Evolutionary conservation across 1,140 invertebrate species (phyloP).

Genomic region (Diachasma alloeum): DNA sequence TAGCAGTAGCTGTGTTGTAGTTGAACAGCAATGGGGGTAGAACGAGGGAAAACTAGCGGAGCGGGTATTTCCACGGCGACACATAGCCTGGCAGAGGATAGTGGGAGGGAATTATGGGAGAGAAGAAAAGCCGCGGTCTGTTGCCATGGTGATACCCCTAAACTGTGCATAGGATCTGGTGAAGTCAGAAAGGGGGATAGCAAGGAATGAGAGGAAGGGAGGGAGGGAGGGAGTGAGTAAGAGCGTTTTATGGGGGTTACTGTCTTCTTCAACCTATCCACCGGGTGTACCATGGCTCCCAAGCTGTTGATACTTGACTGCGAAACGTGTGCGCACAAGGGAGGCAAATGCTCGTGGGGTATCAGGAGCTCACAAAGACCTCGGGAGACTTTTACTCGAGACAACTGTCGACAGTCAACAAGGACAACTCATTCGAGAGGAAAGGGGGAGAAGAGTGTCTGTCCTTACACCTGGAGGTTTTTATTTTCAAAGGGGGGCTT

Average conservation of each 20-base stretch:
- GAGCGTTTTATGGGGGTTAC: neutral
- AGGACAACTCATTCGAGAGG: neutral
- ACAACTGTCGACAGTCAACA: slow-evolving; percentile 29
- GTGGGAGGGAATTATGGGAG: neutral
- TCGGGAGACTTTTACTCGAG: slow-evolving; percentile 14
- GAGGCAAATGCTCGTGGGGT: slow-evolving; percentile 14
- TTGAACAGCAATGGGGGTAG: neutral
- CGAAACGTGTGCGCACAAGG: slow-evolving; percentile 16
- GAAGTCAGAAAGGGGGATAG: slow-evolving; percentile 2
- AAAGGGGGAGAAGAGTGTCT: neutral
- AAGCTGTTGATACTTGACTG: slow-evolving; percentile 37
- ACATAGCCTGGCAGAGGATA: neutral
- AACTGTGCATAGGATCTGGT: slow-evolving; percentile 34
- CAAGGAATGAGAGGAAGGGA: neutral
- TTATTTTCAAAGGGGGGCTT: neutral
- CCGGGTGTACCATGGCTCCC: neutral
- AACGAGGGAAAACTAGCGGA: slow-evolving; percentile 2
- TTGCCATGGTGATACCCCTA: slow-evolving; percentile 57
- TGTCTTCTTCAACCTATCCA: neutral
- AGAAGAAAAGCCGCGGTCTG: slow-evolving; percentile 47
- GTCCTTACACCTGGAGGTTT: slow-evolving; percentile 4
- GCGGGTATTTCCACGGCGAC: neutral
- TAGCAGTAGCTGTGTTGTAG: slow-evolving; percentile 5
- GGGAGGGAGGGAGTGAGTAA: neutral
- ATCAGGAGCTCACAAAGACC: neutral